These are phyloP conservation scores for Cydia amplana DNA, from an alignment of 1,140 invertebrate species.

Conservation along the genomic window DNA sequence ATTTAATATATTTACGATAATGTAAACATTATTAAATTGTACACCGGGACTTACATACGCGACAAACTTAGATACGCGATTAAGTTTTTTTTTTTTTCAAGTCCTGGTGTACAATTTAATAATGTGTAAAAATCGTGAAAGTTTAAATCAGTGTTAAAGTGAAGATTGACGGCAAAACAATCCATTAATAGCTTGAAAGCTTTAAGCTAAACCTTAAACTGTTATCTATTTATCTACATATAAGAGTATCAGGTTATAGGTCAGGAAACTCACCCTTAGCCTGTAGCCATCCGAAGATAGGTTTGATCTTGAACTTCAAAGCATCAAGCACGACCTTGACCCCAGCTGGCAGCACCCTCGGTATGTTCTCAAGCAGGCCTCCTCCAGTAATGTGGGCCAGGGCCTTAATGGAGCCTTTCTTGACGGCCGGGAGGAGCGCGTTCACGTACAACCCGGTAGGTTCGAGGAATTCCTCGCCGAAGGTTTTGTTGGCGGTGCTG, in stretches of 20 bases:
- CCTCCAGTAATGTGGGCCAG: constrained; percentile 98
- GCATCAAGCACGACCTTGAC: constrained; percentile 87
- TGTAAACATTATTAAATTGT: no score
- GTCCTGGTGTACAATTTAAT: no score
- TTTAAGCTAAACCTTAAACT: not conserved
- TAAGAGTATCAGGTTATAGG: no score
- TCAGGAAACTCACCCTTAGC: constrained; percentile 79
- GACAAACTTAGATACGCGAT: no score
- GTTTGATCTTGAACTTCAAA: constrained; percentile 85
- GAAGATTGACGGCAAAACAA: no score
- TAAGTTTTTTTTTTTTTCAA: no score
- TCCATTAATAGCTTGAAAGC: no score
- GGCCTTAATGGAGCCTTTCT: constrained; percentile 88
- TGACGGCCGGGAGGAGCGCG: constrained; percentile 87
- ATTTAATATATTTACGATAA: no score
- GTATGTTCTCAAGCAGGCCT: constrained; percentile 94
- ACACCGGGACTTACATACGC: no score
- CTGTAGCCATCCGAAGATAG: constrained; percentile 84
- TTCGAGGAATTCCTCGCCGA: constrained; percentile 90
- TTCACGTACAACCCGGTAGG: constrained; percentile 96
- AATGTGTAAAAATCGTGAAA: no score
- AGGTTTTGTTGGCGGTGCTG: constrained; percentile 78
- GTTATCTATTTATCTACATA: no score
- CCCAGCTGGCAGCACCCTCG: constrained; percentile 85
- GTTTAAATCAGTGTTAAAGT: no score